Conservation (phyloP, 2,888 invertebrate species). For the Tenthredo mesomela region DNA sequence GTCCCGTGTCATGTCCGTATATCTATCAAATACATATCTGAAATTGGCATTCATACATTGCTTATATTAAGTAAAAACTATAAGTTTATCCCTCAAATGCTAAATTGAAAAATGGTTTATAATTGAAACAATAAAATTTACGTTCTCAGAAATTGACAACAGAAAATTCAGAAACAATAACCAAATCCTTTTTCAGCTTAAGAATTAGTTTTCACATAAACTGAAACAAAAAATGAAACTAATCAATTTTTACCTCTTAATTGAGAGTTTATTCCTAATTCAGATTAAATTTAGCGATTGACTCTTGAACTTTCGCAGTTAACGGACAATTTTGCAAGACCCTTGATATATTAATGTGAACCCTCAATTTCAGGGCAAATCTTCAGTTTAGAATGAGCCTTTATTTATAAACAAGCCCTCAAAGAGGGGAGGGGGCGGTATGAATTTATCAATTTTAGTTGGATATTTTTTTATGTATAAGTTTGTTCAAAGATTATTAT, state of each 20-base stretch:
- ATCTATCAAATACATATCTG: neutral
- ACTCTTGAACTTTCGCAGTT: neutral
- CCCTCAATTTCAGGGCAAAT: neutral
- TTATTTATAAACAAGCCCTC: neutral
- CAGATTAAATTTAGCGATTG: too few species aligned
- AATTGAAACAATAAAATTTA: neutral
- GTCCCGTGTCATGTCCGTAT: too few species aligned
- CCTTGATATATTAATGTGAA: slow-evolving; percentile 1
- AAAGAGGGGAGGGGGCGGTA: neutral
- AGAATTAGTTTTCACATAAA: neutral
- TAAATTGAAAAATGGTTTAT: neutral
- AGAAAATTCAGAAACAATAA: slow-evolving; percentile 3
- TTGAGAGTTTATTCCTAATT: too few species aligned
- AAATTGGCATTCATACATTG: neutral
- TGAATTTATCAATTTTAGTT: neutral
- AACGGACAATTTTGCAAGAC: neutral
- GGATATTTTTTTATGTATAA: slow-evolving; percentile 20
- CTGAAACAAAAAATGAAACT: too few species aligned
- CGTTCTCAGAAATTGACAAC: neutral
- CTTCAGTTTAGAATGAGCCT: neutral
- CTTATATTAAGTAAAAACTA: neutral
- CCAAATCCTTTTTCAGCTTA: neutral
- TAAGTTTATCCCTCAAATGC: neutral
- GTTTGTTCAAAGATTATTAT: slow-evolving; percentile 19
- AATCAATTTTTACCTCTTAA: too few species aligned